Conservation (phyloP, 2,888 invertebrate genomes). For the Serrognathus titanus region DNA sequence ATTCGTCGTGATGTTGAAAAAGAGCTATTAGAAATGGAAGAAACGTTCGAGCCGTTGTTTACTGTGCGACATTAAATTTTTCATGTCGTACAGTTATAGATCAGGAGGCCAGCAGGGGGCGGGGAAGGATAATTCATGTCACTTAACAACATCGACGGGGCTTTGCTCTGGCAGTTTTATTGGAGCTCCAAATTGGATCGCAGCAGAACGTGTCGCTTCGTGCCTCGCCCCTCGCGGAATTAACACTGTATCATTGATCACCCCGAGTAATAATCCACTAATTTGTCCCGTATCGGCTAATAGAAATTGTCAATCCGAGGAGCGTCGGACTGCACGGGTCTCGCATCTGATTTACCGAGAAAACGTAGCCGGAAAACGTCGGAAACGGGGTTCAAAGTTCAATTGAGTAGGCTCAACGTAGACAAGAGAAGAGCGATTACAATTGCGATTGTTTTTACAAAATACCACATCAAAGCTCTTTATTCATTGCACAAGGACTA, state of each 20-base stretch:
- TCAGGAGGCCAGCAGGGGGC: conserved; percentile 31
- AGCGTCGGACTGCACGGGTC: conserved; percentile 14
- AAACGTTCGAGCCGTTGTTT: conserved; percentile 31
- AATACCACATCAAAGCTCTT: neutral
- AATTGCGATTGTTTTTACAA: conserved; percentile 5
- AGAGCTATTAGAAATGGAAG: neutral
- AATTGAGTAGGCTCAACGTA: conserved; percentile 15
- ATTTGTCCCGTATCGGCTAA: conserved; percentile 45
- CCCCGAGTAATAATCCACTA: conserved; percentile 50
- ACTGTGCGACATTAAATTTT: conserved; percentile 47
- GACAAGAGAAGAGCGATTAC: conserved; percentile 18
- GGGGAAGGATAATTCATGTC: conserved; percentile 50
- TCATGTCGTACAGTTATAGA: conserved; percentile 43
- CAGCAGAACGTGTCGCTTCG: conserved; percentile 43
- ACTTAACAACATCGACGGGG: conserved; percentile 52
- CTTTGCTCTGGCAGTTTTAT: conserved; percentile 52
- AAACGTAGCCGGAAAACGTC: conserved; percentile 33
- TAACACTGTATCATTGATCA: conserved; percentile 50
- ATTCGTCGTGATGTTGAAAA: neutral
- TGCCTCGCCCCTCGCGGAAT: conserved; percentile 34
- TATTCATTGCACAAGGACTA: neutral
- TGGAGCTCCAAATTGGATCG: conserved; percentile 51
- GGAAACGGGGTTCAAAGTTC: conserved; percentile 11
- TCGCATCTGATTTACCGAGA: conserved; percentile 45
- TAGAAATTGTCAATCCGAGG: conserved; percentile 27